Conservation (phyloP, 2,888 invertebrate genomes). For the Labia minor region DNA sequence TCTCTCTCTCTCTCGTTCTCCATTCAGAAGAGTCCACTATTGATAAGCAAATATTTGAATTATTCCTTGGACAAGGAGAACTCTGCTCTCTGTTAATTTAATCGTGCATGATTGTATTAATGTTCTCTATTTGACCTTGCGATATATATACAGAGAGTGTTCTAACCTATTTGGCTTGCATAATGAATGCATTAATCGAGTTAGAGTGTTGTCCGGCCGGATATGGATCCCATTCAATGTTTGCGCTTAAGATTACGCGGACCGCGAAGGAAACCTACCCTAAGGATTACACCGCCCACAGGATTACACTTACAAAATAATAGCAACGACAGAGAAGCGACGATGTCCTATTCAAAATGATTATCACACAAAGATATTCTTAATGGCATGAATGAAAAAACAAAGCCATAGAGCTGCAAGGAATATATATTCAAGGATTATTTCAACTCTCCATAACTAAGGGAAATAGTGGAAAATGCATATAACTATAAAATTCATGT, state of each 20-base stretch:
- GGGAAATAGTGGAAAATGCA: no score
- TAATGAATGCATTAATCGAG: conserved; percentile 13
- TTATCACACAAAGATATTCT: neutral
- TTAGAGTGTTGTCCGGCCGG: conserved; percentile 8
- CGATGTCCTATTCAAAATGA: neutral
- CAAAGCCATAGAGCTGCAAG: no score
- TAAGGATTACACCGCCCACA: neutral
- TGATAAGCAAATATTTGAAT: conserved; percentile 7
- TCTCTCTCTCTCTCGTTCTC: neutral
- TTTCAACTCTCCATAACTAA: no score
- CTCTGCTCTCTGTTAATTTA: conserved; percentile 5
- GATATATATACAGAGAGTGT: neutral
- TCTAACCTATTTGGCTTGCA: conserved; percentile 13
- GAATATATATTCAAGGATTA: no score
- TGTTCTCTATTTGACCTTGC: conserved; percentile 8
- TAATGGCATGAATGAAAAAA: neutral
- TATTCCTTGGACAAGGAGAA: neutral
- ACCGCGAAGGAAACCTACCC: conserved; percentile 2
- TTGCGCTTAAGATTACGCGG: conserved; percentile 13
- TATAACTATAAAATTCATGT: no score
- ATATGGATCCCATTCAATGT: conserved; percentile 13
- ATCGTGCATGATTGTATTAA: conserved; percentile 1
- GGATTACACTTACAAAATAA: conserved; percentile 7
- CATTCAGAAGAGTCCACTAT: neutral
- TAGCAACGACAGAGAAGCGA: neutral